phyloP scores from a whole-genome alignment of 1,140 invertebrate species.

The Ceratina japonica region DNA sequence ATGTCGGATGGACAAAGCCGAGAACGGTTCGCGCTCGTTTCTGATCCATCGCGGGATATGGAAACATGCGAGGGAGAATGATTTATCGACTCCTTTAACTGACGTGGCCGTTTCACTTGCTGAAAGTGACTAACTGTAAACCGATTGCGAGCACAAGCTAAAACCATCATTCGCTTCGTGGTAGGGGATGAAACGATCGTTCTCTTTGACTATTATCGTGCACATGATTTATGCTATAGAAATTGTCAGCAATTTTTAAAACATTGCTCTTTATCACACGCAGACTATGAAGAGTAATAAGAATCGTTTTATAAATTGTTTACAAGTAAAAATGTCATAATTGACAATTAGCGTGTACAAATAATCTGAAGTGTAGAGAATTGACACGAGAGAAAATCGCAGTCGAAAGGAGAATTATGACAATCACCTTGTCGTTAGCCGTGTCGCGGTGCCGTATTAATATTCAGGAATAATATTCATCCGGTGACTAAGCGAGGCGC shows the following conservation, averaged over 20 bases:
- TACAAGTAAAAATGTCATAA: no score
- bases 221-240: no score
- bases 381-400: neutral
- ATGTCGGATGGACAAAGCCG: neutral
- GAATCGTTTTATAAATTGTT: no score
- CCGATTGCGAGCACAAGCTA: no score
- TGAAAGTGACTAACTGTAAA: neutral
- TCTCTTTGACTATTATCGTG: no score
- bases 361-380: neutral
- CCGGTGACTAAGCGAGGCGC: slow-evolving; percentile 50
- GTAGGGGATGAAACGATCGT: neutral
- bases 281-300: no score
- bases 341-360: no score
- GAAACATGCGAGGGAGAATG: neutral
- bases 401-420: neutral
- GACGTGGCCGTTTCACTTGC: neutral
- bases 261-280: no score
- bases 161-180: neutral
- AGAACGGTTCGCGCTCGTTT: neutral
- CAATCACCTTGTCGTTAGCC: neutral
- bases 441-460: slow-evolving; percentile 44
- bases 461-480: slow-evolving; percentile 56
- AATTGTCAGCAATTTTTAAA: no score
- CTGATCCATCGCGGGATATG: neutral
- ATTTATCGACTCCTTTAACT: neutral